phyloP scores from a whole-genome alignment of 2,797 vertebrate species.

The Neopelma chrysocephalum region DNA sequence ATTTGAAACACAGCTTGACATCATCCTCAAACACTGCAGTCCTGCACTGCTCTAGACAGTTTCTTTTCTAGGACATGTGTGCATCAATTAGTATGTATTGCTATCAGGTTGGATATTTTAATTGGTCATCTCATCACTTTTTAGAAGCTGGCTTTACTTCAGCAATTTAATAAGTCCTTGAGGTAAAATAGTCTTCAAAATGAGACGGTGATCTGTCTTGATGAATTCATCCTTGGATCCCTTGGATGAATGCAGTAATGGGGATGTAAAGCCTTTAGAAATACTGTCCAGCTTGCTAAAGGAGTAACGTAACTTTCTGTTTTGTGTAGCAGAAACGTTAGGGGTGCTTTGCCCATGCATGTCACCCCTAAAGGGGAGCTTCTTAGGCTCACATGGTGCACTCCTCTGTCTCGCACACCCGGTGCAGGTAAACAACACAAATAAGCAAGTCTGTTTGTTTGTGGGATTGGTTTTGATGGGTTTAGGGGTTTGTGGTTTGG shows the following conservation, averaged over 20 bases:
- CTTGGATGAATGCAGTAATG: neutral
- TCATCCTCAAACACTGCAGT: neutral
- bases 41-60: neutral
- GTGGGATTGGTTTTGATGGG: neutral
- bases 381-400: accelerated
- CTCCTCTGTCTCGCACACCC: neutral
- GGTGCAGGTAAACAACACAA: neutral
- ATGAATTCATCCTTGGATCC: neutral
- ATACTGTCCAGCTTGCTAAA: neutral
- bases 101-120: slow-evolving; percentile 7
- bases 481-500: neutral
- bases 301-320: neutral
- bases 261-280: neutral
- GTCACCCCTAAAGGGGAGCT: neutral
- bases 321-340: neutral
- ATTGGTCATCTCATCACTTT: neutral
- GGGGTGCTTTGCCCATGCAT: neutral
- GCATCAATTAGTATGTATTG: neutral
- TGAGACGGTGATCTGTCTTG: neutral
- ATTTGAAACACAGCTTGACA: neutral
- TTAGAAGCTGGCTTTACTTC: neutral
- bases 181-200: neutral
- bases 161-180: neutral
- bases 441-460: neutral
- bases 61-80: neutral